These are phyloP conservation scores for Ectemnius lituratus DNA, from an alignment of 2,888 invertebrate species.

Conservation along the genomic window DNA sequence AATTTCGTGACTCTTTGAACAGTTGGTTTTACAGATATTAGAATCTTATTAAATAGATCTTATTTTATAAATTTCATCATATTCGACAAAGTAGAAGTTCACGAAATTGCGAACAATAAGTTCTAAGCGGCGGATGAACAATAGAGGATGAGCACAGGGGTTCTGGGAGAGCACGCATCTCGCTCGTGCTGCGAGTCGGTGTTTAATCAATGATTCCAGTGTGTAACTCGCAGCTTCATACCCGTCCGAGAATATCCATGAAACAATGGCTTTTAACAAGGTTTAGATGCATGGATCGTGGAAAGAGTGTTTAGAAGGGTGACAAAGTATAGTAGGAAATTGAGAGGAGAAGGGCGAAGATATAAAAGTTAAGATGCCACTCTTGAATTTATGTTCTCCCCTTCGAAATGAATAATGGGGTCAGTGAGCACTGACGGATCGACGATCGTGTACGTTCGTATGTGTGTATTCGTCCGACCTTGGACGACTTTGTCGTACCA, in stretches of 20 bases:
- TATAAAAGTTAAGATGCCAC: neutral
- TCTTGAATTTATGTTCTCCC: constrained; percentile 10
- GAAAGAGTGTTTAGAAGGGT: no score
- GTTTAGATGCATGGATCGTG: no score
- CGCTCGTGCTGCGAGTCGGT: constrained; percentile 1
- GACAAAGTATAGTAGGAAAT: no score
- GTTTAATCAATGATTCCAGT: constrained; percentile 16
- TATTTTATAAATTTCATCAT: no score
- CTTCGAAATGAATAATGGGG: constrained; percentile 42
- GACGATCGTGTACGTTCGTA: neutral
- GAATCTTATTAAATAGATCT: no score
- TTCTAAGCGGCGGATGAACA: no score
- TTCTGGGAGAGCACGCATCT: neutral
- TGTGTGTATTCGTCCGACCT: constrained; percentile 11
- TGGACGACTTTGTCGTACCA: constrained; percentile 4
- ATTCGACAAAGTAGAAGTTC: no score
- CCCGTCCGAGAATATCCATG: neutral
- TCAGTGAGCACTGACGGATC: constrained; percentile 25
- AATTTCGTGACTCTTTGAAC: no score
- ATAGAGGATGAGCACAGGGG: no score
- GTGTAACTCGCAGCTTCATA: neutral
- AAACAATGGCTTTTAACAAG: neutral
- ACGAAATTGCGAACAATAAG: no score
- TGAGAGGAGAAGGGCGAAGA: no score
- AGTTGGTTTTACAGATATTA: no score